Evolutionary conservation across 1,140 invertebrate species (phyloP), one percentile per base, ranked within the genome.

Genomic region (Listronotus oregonensis): DNA sequence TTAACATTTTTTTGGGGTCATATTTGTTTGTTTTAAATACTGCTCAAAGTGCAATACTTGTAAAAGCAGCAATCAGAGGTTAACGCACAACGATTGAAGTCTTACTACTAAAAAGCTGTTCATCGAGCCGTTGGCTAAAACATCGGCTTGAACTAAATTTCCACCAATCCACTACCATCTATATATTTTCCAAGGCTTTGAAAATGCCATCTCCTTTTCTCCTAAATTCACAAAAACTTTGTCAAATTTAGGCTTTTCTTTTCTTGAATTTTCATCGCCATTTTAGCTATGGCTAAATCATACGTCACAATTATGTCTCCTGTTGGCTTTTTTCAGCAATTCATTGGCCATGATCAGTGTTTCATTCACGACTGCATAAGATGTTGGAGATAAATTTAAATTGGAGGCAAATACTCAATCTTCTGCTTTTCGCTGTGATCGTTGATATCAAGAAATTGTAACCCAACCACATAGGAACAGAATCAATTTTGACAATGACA

Each of bases 141-240:
- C 64, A 39, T 75, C 69, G 49, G 71, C 73, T 18, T 83, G 71
- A 39, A 79, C 73, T 69, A 82, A 1, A 83, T 68, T 47, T 79
- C 69, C 0, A 76, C 66, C 67, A 82, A 68, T 12, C 80, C 82
- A 73, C 77, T 79, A 18, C 78, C 72, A 32, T 68, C 63, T 15
- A 84, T 81, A 46, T 80, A 68, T 71, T 81, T 80, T 17, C 81
- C 82, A 21, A 83, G 0, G 78, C 78, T 75, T 80, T 81, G 64
- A 83, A 66, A 70, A 83, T n/a, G 81, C 72, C 75, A 83, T 73
- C 73, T 78, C 74, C 8, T 81, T 76, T 2, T 75, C 50, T 27
- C 81, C 82, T 11, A 82, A 64, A 67, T 82, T 77, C 32, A 83
- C 80, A 65, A 83, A 83, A 46, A 83, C 43, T 63, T 80, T 78